Evolutionary conservation across 2,797 vertebrate genomes (phyloP).

Genomic region (Enteromius anoplus): DNA sequence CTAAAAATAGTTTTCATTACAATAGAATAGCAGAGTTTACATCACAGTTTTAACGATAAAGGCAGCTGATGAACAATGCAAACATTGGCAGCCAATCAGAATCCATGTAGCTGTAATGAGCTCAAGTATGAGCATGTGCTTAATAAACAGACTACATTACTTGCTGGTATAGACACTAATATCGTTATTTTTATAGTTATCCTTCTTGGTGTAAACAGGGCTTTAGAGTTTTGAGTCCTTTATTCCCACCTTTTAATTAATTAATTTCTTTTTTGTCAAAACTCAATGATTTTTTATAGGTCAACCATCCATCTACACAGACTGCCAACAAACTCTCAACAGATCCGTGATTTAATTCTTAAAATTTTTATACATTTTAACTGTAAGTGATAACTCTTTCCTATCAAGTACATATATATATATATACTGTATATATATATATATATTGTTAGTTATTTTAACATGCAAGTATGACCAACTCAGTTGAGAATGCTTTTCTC

Average conservation of each 20-base stretch:
- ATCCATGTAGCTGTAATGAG: too few species aligned
- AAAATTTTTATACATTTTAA: not conserved
- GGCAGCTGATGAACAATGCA: too few species aligned
- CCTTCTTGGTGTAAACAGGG: too few species aligned
- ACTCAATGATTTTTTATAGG: not conserved
- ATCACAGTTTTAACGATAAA: too few species aligned
- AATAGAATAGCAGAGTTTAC: too few species aligned
- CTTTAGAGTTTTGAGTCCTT: not conserved
- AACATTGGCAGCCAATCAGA: too few species aligned
- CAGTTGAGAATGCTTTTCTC: not conserved
- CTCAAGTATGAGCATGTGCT: too few species aligned
- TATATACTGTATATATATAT: not conserved
- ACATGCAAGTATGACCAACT: not conserved
- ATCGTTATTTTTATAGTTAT: too few species aligned
- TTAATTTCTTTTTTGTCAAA: not conserved
- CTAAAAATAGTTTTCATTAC: too few species aligned
- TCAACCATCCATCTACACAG: not conserved
- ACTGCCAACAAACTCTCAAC: too few species aligned
- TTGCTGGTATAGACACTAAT: too few species aligned
- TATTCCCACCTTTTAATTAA: not conserved
- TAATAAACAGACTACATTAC: too few species aligned
- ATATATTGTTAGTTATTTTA: not conserved
- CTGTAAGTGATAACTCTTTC: not conserved
- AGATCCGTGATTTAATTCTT: not conserved
- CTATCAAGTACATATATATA: not conserved